Conservation (phyloP, 2,113 vertebrate species). For the Felis catus region F.catus_Fca126_mat1.0 CM031419.1:41103501-41104000, state of each 20-base stretch:
- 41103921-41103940: not conserved
- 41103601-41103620: not conserved
- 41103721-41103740: not conserved
- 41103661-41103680: not conserved
- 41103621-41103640: not conserved
- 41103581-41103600: not conserved
- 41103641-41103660: not conserved
- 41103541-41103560: not conserved
- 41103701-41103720: not conserved
- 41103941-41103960: slow-evolving; percentile 11
- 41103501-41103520: slow-evolving; percentile 10
- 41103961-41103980: not conserved
- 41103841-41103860: not conserved
- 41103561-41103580: not conserved
- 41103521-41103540: slow-evolving; percentile 4
- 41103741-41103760: slow-evolving; percentile 20
- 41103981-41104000: not conserved
- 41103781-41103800: not conserved
- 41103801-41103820: not conserved
- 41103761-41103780: not conserved
- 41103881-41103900: slow-evolving; percentile 49
- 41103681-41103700: not conserved
- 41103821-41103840: not conserved
- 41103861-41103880: not conserved
- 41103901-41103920: not conserved